Evolutionary conservation across 2,888 invertebrate genomes (phyloP).

Genomic region (Colostygia pectinataria): DNA sequence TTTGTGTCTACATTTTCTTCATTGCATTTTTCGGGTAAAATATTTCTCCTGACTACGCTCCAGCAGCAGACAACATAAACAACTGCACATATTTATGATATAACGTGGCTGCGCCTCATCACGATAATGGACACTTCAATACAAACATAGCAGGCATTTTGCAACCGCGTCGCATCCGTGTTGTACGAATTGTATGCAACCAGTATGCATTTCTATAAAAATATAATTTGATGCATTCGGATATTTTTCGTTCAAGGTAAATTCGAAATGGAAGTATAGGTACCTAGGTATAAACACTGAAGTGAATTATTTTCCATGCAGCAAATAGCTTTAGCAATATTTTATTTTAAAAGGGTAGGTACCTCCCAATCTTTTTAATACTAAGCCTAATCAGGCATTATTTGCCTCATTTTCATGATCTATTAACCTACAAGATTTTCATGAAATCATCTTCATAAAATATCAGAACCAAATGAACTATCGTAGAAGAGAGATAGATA

Average conservation of each 20-base stretch:
- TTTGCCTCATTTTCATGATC: too few species aligned
- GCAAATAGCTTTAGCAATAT: too few species aligned
- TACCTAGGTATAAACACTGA: too few species aligned
- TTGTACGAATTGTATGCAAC: slow-evolving; percentile 24
- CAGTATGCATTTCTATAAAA: not conserved
- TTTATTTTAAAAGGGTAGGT: too few species aligned
- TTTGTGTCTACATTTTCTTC: not conserved
- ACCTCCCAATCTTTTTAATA: too few species aligned
- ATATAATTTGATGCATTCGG: slow-evolving; percentile 18
- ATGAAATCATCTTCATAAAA: too few species aligned
- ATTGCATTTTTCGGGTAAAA: not conserved
- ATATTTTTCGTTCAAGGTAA: slow-evolving; percentile 17
- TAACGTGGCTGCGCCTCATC: slow-evolving; percentile 55
- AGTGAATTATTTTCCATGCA: not conserved
- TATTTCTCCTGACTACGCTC: slow-evolving; percentile 5
- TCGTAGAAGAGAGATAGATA: too few species aligned
- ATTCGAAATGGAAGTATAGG: not conserved
- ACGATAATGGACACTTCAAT: slow-evolving; percentile 66
- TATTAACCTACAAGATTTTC: too few species aligned
- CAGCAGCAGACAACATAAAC: slow-evolving; percentile 17
- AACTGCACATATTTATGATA: slow-evolving; percentile 43
- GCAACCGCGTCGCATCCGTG: slow-evolving; percentile 37
- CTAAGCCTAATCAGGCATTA: too few species aligned
- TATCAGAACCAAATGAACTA: too few species aligned
- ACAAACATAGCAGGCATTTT: slow-evolving; percentile 48